phyloP scores from a whole-genome alignment of 2,797 vertebrate species.

The Artibeus lituratus region DNA sequence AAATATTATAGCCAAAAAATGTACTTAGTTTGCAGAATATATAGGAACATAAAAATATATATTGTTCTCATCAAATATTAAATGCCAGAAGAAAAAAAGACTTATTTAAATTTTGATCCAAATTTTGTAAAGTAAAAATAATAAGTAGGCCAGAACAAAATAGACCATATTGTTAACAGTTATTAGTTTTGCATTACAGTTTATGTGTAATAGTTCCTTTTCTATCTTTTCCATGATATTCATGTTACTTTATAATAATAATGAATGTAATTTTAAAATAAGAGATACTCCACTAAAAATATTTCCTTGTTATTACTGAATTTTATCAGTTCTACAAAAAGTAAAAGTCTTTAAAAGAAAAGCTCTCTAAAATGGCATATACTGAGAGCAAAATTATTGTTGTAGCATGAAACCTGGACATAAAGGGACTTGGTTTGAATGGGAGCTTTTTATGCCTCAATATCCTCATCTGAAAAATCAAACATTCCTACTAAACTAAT shows the following conservation, averaged over 20 bases:
- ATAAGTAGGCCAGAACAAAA: neutral
- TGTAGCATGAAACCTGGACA: neutral
- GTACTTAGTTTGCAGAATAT: neutral
- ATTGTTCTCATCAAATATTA: neutral
- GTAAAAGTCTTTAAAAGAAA: neutral
- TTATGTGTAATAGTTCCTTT: neutral
- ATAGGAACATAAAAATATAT: neutral
- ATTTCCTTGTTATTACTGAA: neutral
- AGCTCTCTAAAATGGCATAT: neutral
- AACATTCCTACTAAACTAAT: neutral
- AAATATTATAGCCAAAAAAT: constrained; percentile 14
- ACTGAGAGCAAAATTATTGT: neutral
- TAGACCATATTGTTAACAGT: neutral
- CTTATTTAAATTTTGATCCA: neutral
- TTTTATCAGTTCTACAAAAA: neutral
- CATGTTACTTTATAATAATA: neutral
- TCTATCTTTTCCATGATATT: neutral
- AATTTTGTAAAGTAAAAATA: neutral
- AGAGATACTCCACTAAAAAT: neutral
- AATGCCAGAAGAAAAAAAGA: neutral
- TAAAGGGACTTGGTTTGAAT: neutral
- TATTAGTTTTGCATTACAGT: neutral
- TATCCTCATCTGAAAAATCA: neutral
- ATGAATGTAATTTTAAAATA: neutral
- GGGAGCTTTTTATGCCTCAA: neutral